These are phyloP conservation scores for Flexamia atlantica DNA, from an alignment of 2,888 invertebrate genomes.

Conservation along the genomic window DNA sequence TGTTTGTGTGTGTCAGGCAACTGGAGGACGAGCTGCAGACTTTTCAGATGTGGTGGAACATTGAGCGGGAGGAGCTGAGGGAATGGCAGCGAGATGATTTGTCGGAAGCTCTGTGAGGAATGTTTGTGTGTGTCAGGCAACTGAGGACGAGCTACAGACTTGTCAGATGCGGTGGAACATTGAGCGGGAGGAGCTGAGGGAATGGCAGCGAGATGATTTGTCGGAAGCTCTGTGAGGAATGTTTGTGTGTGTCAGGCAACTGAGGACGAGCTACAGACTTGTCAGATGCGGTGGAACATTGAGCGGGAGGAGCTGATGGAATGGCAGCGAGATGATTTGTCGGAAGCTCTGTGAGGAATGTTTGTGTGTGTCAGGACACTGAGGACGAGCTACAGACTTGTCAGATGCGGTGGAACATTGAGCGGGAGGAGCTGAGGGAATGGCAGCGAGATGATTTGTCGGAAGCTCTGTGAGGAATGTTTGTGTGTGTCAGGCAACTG, in stretches of 20 bases:
- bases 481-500: no score
- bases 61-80: conserved; percentile 85
- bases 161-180: conserved; percentile 88
- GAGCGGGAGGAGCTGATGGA: conserved; percentile 86
- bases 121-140: conserved; percentile 83
- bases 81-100: no score
- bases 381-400: conserved; percentile 90
- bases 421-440: conserved; percentile 85
- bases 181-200: conserved; percentile 85
- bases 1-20: no score
- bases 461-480: no score
- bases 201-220: conserved; percentile 91
- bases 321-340: no score
- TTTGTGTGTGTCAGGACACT: no score
- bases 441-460: no score
- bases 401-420: conserved; percentile 86
- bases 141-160: conserved; percentile 90
- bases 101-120: no score
- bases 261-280: conserved; percentile 89
- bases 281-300: conserved; percentile 87
- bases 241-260: no score
- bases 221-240: no score
- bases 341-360: no score
- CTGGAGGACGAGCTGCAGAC: conserved; percentile 91
- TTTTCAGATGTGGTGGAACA: conserved; percentile 87